Percentiles rank a stretch among this genome's conserved stretches.
These are phyloP conservation scores for Leptobrachium leishanense DNA, from an alignment of 2,113 vertebrate genomes.

Conservation along the genomic window DNA sequence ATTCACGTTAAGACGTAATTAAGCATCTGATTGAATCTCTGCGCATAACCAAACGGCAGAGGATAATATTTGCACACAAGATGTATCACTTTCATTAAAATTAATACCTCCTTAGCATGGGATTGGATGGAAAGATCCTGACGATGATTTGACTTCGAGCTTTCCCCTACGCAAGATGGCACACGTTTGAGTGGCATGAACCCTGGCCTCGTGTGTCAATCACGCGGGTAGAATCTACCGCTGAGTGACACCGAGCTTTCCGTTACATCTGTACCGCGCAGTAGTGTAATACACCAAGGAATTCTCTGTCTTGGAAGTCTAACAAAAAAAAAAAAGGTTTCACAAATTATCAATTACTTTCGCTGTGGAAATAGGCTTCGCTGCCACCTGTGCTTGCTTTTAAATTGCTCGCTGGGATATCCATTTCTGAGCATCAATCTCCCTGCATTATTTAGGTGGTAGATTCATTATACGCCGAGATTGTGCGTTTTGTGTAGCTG, in stretches of 20 bases:
- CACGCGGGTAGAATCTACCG: conserved; percentile 58
- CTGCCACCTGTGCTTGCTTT: conserved; percentile 50
- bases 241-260: conserved; percentile 58
- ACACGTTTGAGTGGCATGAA: conserved; percentile 63
- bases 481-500: conserved; percentile 33
- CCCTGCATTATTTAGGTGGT: conserved; percentile 47
- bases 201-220: conserved; percentile 69
- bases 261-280: conserved; percentile 59
- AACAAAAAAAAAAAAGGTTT: conserved; percentile 37
- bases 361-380: conserved; percentile 42
- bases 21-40: conserved; percentile 95
- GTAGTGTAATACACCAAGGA: conserved; percentile 54
- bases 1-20: conserved; percentile 93
- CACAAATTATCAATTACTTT: conserved; percentile 60
- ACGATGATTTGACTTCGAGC: conserved; percentile 58
- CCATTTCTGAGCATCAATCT: conserved; percentile 31
- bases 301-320: conserved; percentile 54
- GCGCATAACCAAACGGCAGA: conserved; percentile 75
- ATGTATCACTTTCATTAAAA: conserved; percentile 68
- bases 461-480: conserved; percentile 46
- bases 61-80: conserved; percentile 69
- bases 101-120: conserved; percentile 58
- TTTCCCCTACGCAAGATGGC: conserved; percentile 60
- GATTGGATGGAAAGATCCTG: conserved; percentile 59
- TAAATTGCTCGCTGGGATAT: conserved; percentile 46